Conservation (phyloP, 2,113 vertebrate species). For the Serinus canaria region DNA sequence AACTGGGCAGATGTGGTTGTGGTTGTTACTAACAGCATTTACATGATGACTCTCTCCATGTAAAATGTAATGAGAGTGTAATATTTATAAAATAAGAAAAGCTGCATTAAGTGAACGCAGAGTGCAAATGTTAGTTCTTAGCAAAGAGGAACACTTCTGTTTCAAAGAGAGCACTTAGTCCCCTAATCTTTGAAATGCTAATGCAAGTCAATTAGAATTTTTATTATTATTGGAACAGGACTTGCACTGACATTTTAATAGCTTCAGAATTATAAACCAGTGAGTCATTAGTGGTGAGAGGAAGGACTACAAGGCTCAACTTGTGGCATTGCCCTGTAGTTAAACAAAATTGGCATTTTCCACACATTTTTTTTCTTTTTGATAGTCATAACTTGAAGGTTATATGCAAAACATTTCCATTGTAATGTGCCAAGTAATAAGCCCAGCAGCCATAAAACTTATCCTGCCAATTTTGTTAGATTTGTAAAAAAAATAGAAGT, state of each 20-base stretch:
- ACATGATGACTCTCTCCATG: background rate
- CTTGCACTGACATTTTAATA: slow-evolving; percentile 15
- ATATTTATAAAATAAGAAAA: background rate
- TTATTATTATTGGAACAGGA: background rate
- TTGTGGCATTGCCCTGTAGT: background rate
- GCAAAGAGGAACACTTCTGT: background rate
- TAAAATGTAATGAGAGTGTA: background rate
- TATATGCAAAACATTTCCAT: background rate
- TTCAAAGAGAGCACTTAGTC: background rate
- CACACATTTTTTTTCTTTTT: background rate
- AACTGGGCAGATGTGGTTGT: background rate
- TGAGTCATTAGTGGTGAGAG: background rate
- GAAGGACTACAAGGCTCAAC: background rate
- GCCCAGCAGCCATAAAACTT: background rate
- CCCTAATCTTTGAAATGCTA: background rate
- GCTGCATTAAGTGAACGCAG: background rate
- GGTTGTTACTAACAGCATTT: background rate
- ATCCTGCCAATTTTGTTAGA: background rate
- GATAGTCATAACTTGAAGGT: background rate
- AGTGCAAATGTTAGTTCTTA: background rate
- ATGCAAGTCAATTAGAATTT: background rate
- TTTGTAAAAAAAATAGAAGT: background rate
- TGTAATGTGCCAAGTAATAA: background rate
- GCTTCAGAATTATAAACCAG: background rate
- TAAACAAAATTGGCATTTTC: background rate